Base-by-base conservation (phyloP, 2,797 vertebrate genomes). In the Tiaroga cobitis region DNA sequence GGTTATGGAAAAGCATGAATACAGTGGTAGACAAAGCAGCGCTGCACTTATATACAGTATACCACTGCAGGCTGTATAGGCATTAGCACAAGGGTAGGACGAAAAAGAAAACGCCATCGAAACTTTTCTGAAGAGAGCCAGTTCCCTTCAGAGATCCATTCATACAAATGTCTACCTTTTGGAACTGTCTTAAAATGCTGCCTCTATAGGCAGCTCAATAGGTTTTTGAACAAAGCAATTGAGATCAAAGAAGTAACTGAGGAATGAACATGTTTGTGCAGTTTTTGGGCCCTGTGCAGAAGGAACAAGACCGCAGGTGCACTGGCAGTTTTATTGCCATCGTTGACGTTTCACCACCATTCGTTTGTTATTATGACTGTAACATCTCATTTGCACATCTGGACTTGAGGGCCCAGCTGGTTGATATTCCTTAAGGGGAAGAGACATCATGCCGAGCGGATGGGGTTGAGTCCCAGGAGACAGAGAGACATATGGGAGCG, bases 401-500 rank as follows among this genome's bases (percentile, higher is more conserved):
- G 81, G 70, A 56, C 54, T 37, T 51, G 70, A 63, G 56, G 59
- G 43, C 70, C 29, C 81, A 83, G 70, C 56, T 83, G 81, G 56
- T 83, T 65, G 15, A 83, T 65, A 75, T 76, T 76, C 82, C 74
- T 84, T 68, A 84, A 74, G 70, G 82, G 34, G 73, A 69, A 77
- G 63, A 67, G 73, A 76, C 73, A 68, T 83, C 63, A 84, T 76
- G 32, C 82, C 63, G 54, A 43, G 46, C 7, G 46, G 46, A 69
- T 77, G 49, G 82, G 82, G 74, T 39, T 84, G n/a, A 56, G 46
- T 69, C 82, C 8, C 74, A 34, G n/a, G 74, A 69, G 82, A 77
- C n/a, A 56, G 82, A 54, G 63, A 83, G 82, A 68, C 72, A 83
- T 75, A 75, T 65, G 70, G 29, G 56, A 49, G 56, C 37, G 72